A percentile compares a stretch with the other conserved stretches of the same genome.
Conservation (phyloP, 2,888 invertebrate species). For the Pheosia tremula region DNA sequence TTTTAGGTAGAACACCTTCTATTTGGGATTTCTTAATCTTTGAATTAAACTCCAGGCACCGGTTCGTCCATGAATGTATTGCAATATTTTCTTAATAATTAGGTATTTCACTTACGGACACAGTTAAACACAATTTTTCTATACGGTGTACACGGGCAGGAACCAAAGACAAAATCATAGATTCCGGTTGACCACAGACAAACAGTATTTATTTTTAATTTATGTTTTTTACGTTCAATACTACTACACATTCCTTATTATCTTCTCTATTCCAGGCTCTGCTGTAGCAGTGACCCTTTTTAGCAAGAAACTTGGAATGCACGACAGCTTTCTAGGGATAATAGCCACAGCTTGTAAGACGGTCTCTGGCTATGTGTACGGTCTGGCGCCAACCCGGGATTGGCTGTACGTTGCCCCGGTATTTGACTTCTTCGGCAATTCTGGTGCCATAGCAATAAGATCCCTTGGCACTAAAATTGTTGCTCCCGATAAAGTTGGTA, state of each 20-base stretch:
- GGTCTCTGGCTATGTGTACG: slow-evolving; percentile 65
- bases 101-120: too few relatives aligned
- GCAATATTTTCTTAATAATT: too few relatives aligned
- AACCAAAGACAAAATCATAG: too few relatives aligned
- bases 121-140: too few relatives aligned
- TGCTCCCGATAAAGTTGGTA: slow-evolving; percentile 78
- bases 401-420: slow-evolving; percentile 76
- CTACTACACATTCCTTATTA: background rate
- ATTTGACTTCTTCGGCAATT: slow-evolving; percentile 80
- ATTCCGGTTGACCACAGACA: too few relatives aligned
- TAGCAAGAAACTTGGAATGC: slow-evolving; percentile 72
- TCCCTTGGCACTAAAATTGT: slow-evolving; percentile 84
- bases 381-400: slow-evolving; percentile 64
- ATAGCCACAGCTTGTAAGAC: slow-evolving; percentile 78
- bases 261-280: slow-evolving; percentile 63
- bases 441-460: slow-evolving; percentile 80
- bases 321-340: slow-evolving; percentile 74
- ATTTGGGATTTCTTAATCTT: too few relatives aligned
- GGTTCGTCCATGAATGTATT: too few relatives aligned
- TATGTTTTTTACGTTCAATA: too few relatives aligned
- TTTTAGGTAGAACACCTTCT: too few relatives aligned
- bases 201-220: too few relatives aligned
- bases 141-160: too few relatives aligned
- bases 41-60: too few relatives aligned
- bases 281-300: slow-evolving; percentile 73